Percentiles rank a stretch among this genome's conserved stretches.
Evolutionary conservation across 2,888 invertebrate species (phyloP).

Genomic region (Limnephilus auricula): DNA sequence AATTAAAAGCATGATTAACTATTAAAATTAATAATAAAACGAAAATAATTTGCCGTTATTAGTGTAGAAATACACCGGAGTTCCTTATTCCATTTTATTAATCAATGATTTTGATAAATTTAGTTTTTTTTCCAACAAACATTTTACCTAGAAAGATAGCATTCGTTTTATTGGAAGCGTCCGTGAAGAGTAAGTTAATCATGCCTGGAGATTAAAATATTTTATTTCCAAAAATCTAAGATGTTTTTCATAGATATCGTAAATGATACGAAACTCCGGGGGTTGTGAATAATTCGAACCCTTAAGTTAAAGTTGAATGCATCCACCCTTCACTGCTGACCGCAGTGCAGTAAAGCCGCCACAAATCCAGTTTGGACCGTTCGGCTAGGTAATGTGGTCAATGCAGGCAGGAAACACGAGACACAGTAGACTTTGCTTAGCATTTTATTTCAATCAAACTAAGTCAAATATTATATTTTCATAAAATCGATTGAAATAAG

Average conservation of each 20-base stretch:
- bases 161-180: too few relatives aligned
- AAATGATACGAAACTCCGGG: background rate
- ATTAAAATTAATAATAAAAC: too few relatives aligned
- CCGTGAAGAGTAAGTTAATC: too few relatives aligned
- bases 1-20: too few relatives aligned
- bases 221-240: background rate
- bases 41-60: too few relatives aligned
- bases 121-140: too few relatives aligned
- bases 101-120: too few relatives aligned
- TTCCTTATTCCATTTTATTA: too few relatives aligned
- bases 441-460: conserved; percentile 32
- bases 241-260: background rate
- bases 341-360: background rate
- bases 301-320: background rate
- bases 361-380: conserved; percentile 14
- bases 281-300: background rate
- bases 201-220: background rate
- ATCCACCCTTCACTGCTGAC: background rate
- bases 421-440: background rate
- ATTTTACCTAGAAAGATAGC: too few relatives aligned
- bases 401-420: background rate
- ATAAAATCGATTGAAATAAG: background rate
- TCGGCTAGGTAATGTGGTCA: conserved; percentile 7
- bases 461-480: background rate
- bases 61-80: too few relatives aligned